phyloP scores from a whole-genome alignment of 2,113 vertebrate species.

The Euleptes europaea region DNA sequence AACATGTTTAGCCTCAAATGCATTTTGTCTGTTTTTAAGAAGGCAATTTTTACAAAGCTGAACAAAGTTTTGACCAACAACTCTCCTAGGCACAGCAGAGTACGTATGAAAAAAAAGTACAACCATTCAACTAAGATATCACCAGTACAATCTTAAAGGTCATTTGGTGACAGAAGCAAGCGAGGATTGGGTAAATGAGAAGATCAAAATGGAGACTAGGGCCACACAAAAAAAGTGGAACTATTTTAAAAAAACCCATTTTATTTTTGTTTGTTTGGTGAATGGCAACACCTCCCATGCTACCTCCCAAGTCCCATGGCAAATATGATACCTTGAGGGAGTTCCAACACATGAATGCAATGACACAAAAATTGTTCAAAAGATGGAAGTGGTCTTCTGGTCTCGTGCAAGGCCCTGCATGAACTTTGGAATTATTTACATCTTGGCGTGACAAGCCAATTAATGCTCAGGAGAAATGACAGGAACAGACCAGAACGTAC shows the following conservation, averaged over 20 bases:
- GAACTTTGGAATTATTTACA: neutral
- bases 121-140: neutral
- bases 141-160: neutral
- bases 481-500: no score
- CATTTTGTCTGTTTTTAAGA: no score
- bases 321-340: no score
- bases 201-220: neutral
- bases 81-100: no score
- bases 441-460: neutral
- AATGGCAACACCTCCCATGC: no score
- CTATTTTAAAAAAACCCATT: neutral
- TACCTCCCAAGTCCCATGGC: no score
- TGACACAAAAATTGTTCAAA: neutral
- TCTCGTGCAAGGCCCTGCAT: neutral
- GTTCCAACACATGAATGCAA: neutral
- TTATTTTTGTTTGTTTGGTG: neutral
- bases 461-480: no score
- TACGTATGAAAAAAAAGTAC: neutral
- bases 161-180: neutral
- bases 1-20: no score
- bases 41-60: no score
- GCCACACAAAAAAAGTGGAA: neutral
- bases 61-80: neutral
- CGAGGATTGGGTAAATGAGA: neutral
- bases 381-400: no score